Evolutionary conservation across 2,888 invertebrate species (phyloP), one percentile per base, ranked within the genome.

Genomic region (Phortica okadai): DNA sequence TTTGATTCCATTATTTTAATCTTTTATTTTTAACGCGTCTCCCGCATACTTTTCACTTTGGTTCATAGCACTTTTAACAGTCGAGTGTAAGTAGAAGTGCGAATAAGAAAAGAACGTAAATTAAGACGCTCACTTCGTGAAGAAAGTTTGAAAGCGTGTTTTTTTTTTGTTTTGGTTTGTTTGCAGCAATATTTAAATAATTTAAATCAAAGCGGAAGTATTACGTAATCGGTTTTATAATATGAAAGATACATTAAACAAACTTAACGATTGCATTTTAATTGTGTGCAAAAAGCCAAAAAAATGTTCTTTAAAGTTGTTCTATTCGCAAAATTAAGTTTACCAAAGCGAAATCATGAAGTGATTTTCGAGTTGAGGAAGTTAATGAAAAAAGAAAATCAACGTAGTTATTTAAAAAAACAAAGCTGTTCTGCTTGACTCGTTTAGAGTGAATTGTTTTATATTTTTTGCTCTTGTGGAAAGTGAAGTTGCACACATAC

Each of bases 181-280:
- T 69, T 69, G 42, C 69, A 21, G 45, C 45, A 69, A 21, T 21
- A 21, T 45, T 69, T 72, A 33, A 72, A 25, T 72, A n/a, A 25
- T 54, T 10, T 33, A 72, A 72, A 72, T 66, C 21, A 16, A 62
- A 62, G 25, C 6, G 10, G 25, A 62, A 21, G 10, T 10, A 62
- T 25, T 8, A 10, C 10, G 11, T 21, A 25, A 1, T 62, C 10
- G 16, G 1, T 58, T 58, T n/a, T 16, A 62, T 16, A 21, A 21
- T 56, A 62, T 62, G 59, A 21, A 66, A 16, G 41, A 16, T 66
- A 41, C 66, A 41, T 14, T 59, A 21, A 50, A 50, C 8, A 50
- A 14, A 11, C 14, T 50, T 2, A 50, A 50, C 8, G 50, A 50
- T 14, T 50, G 50, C 50, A 50, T 50, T 25, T 16, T 33, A 10